Evolutionary conservation across 2,113 vertebrate genomes (phyloP).

Genomic region (Pollimyrus isidori): DNA sequence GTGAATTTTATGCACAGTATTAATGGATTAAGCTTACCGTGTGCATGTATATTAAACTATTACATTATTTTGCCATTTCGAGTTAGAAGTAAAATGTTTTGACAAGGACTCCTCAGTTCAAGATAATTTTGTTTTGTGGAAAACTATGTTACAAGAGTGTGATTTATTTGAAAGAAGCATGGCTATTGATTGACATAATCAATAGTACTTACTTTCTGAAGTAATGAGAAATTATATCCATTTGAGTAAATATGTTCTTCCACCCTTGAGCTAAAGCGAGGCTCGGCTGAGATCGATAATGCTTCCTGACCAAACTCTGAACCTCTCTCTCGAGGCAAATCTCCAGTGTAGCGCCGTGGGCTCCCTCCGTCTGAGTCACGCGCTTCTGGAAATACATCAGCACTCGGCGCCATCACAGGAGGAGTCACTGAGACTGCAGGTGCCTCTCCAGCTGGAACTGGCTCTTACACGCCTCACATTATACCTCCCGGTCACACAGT

Average conservation of each 20-base stretch:
- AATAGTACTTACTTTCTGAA: conserved; percentile 12
- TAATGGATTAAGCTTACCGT: neutral
- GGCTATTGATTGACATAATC: conserved; percentile 9
- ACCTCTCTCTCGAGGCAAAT: conserved; percentile 13
- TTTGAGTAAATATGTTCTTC: conserved; percentile 13
- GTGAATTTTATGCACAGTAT: neutral
- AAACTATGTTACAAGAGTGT: conserved; percentile 5
- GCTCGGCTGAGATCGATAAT: neutral
- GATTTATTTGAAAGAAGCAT: conserved; percentile 9
- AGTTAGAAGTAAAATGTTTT: conserved; percentile 3
- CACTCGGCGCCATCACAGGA: neutral
- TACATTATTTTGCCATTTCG: neutral
- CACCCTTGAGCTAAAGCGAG: neutral
- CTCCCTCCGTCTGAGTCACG: neutral
- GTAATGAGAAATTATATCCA: conserved; percentile 15
- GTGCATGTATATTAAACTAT: neutral
- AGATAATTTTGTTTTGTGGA: neutral
- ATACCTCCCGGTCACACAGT: neutral
- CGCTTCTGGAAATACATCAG: neutral
- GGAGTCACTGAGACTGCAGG: neutral
- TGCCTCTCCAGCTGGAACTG: neutral
- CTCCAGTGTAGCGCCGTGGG: neutral
- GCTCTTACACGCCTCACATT: neutral
- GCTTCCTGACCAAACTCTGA: conserved; percentile 8
- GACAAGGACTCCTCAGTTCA: neutral